Evolutionary conservation across 1,140 invertebrate species (phyloP).

Genomic region (Scylla paramamosain): DNA sequence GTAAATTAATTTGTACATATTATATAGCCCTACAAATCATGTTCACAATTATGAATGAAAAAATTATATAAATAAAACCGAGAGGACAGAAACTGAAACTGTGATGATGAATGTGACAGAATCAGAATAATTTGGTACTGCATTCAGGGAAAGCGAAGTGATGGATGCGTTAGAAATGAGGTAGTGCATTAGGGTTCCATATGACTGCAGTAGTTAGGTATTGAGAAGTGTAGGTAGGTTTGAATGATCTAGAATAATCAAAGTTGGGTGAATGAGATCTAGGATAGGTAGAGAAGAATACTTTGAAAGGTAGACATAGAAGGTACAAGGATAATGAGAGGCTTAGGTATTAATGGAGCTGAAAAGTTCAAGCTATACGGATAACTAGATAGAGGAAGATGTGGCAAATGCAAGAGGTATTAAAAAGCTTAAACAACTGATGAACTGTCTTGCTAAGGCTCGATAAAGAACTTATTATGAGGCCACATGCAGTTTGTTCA

Average conservation of each 20-base stretch:
- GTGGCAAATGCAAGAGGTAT: background rate
- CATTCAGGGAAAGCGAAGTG: background rate
- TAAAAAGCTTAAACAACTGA: background rate
- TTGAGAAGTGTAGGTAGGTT: background rate
- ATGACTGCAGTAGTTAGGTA: background rate
- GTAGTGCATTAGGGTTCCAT: no score
- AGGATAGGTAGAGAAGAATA: no score
- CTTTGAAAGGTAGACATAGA: no score
- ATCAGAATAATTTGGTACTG: background rate
- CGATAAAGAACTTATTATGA: background rate
- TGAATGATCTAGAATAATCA: background rate
- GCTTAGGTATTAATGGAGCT: background rate
- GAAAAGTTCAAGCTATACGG: background rate
- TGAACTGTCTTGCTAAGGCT: background rate
- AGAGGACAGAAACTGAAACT: background rate
- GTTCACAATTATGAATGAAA: background rate
- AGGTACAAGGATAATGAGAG: no score
- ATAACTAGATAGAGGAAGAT: background rate
- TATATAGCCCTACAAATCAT: conserved; percentile 27
- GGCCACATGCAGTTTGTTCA: background rate
- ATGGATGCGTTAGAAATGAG: background rate
- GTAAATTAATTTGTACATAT: conserved; percentile 56
- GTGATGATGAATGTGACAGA: no score
- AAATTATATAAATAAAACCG: background rate
- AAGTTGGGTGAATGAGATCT: no score